Conservation (phyloP, 2,113 vertebrate species). For the Rhizomys pruinosus region DNA sequence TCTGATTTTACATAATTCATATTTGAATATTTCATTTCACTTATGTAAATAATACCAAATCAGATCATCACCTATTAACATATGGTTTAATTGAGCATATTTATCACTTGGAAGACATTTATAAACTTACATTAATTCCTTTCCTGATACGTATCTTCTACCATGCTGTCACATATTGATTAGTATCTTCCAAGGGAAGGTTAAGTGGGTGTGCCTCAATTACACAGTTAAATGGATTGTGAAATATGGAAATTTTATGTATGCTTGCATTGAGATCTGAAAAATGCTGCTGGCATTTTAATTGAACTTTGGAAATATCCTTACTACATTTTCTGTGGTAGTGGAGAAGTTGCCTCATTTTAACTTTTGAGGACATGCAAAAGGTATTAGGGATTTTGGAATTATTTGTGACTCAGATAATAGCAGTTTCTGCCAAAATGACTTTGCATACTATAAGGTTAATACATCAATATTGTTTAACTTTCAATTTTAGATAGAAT, state of each 20-base stretch:
- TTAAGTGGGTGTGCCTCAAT: neutral
- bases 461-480: neutral
- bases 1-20: neutral
- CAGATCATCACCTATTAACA: neutral
- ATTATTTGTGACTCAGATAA: slow-evolving; percentile 14
- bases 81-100: slow-evolving; percentile 33
- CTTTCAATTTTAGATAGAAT: slow-evolving; percentile 7
- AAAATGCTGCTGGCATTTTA: neutral
- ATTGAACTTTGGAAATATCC: slow-evolving; percentile 39
- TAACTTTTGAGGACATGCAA: slow-evolving; percentile 7
- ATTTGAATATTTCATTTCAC: neutral
- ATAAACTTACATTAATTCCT: neutral
- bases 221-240: slow-evolving; percentile 58
- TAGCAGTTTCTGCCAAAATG: neutral
- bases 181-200: slow-evolving; percentile 3
- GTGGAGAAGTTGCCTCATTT: neutral
- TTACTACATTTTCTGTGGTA: neutral
- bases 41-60: slow-evolving; percentile 13
- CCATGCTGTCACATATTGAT: neutral
- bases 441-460: neutral
- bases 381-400: neutral
- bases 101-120: slow-evolving; percentile 32
- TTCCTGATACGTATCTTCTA: neutral
- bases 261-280: neutral
- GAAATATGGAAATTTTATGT: slow-evolving; percentile 51